phyloP scores from a whole-genome alignment of 2,797 vertebrate species.

The Spea hammondii region DNA sequence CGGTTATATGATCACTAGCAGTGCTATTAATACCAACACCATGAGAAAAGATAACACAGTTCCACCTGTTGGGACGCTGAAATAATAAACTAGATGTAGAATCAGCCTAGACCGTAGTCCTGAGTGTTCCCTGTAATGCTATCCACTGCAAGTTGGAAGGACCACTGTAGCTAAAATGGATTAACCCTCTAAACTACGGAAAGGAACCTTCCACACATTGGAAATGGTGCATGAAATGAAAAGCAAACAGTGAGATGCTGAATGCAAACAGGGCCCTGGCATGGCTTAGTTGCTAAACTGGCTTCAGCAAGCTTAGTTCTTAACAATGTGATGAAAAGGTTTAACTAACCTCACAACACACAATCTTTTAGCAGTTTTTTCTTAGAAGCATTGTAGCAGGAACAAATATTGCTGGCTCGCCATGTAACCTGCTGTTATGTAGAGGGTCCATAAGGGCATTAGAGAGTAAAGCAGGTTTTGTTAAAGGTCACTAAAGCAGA shows the following conservation, averaged over 20 bases:
- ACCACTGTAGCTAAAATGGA: neutral
- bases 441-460: too few species aligned
- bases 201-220: neutral
- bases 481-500: too few species aligned
- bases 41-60: neutral
- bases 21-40: neutral
- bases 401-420: too few species aligned
- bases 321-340: neutral
- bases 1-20: neutral
- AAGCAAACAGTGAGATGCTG: constrained; percentile 15
- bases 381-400: too few species aligned
- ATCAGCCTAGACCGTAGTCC: neutral
- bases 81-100: neutral
- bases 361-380: too few species aligned
- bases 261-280: constrained; percentile 33
- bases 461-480: too few species aligned
- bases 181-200: constrained; percentile 16
- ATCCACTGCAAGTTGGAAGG: neutral
- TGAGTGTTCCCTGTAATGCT: neutral
- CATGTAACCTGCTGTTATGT: too few species aligned
- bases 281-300: constrained; percentile 26
- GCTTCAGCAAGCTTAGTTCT: constrained; percentile 11
- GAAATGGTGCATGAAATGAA: constrained; percentile 18
- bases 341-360: constrained; percentile 3
- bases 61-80: neutral